These are phyloP conservation scores for Euzophera pinguis DNA, from an alignment of 2,888 invertebrate genomes.

Conservation along the genomic window DNA sequence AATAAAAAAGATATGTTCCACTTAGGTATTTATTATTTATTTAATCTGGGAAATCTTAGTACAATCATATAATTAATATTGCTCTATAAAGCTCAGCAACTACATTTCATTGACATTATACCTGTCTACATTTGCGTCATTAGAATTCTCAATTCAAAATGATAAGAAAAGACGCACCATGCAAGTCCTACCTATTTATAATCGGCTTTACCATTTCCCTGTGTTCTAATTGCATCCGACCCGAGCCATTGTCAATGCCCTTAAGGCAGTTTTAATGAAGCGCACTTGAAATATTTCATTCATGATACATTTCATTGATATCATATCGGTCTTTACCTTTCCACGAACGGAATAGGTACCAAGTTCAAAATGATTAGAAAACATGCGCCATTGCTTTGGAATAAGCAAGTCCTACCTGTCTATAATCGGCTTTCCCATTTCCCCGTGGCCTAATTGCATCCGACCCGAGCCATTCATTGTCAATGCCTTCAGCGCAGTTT, in stretches of 20 bases:
- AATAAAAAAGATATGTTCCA: too few relatives aligned
- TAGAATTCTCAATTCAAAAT: too few relatives aligned
- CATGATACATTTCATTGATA: too few relatives aligned
- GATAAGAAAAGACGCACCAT: background rate
- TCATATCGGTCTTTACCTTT: too few relatives aligned
- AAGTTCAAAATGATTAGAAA: too few relatives aligned
- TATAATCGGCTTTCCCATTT: slow-evolving; percentile 8
- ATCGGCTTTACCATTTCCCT: slow-evolving; percentile 12
- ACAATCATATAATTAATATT: too few relatives aligned
- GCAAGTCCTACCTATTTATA: background rate
- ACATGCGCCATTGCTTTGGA: background rate
- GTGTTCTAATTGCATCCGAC: slow-evolving; percentile 61
- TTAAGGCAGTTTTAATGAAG: slow-evolving; percentile 65
- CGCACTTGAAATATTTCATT: slow-evolving; percentile 60
- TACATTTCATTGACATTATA: too few relatives aligned
- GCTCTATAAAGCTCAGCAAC: too few relatives aligned
- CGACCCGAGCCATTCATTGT: slow-evolving; percentile 59
- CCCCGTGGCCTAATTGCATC: slow-evolving; percentile 56
- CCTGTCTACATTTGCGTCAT: too few relatives aligned
- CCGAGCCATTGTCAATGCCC: slow-evolving; percentile 52
- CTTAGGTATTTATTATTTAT: too few relatives aligned
- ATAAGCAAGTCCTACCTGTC: background rate
- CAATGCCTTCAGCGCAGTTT: slow-evolving; percentile 48
- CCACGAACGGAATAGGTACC: too few relatives aligned
- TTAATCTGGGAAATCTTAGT: too few relatives aligned